These are phyloP conservation scores for Seladonia tumulorum DNA, from an alignment of 2,888 invertebrate species.

Conservation along the genomic window DNA sequence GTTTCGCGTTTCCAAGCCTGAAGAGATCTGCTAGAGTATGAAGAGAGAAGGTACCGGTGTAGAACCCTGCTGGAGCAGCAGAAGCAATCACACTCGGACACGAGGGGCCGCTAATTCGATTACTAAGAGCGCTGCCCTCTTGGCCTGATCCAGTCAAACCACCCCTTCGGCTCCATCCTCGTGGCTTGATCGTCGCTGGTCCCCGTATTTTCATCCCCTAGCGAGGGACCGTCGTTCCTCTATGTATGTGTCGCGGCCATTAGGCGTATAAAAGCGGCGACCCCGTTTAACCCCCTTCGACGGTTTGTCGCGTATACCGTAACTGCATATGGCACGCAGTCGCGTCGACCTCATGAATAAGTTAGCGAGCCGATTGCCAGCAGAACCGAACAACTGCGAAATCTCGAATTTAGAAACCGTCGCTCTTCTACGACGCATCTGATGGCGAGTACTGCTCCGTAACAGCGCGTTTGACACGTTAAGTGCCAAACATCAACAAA, in stretches of 20 bases:
- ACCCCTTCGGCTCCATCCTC: constrained; percentile 44
- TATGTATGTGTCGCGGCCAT: constrained; percentile 59
- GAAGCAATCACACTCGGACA: constrained; percentile 82
- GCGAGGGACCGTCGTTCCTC: constrained; percentile 37
- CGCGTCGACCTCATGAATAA: constrained; percentile 54
- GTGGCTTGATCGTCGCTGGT: constrained; percentile 24
- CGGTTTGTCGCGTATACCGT: constrained; percentile 46
- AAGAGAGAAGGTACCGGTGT: constrained; percentile 28
- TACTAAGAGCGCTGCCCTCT: constrained; percentile 77
- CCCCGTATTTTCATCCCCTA: constrained; percentile 55
- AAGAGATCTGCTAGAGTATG: background rate
- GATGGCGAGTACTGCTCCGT: too few species aligned
- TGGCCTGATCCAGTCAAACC: constrained; percentile 65
- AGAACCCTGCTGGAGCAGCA: constrained; percentile 68
- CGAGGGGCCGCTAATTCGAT: constrained; percentile 82
- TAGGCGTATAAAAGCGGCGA: constrained; percentile 69
- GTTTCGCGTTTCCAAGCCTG: background rate
- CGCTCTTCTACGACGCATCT: too few species aligned
- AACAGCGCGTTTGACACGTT: too few species aligned
- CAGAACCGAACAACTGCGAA: background rate
- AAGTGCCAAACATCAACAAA: too few species aligned
- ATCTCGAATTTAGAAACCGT: background rate
- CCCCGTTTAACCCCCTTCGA: constrained; percentile 39
- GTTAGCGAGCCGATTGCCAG: background rate
- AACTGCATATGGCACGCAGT: constrained; percentile 57